Conservation (phyloP, 2,888 invertebrate genomes). For the Acleris emargana region DNA sequence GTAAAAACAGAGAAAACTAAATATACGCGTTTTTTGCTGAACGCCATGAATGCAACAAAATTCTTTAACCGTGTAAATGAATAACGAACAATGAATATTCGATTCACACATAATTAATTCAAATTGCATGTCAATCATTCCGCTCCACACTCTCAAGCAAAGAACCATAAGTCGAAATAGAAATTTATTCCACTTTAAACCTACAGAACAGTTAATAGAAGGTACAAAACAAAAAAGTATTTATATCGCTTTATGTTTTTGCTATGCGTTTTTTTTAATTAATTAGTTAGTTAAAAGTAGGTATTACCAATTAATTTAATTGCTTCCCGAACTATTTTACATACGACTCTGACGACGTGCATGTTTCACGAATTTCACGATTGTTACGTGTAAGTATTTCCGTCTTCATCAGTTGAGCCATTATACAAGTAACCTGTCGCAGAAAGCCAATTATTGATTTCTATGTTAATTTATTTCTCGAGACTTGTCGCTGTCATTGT, state of each 20-base stretch:
- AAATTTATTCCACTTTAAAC: too few relatives aligned
- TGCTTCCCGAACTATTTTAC: neutral
- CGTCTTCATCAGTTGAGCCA: neutral
- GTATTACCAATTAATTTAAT: neutral
- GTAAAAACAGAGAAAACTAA: too few relatives aligned
- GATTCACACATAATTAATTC: neutral
- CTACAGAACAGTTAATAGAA: too few relatives aligned
- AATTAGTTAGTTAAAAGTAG: neutral
- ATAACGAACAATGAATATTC: neutral
- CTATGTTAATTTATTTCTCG: too few relatives aligned
- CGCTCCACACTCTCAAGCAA: neutral
- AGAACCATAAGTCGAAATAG: too few relatives aligned
- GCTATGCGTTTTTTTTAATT: neutral
- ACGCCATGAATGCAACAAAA: neutral
- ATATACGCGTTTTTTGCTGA: too few relatives aligned
- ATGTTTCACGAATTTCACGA: neutral
- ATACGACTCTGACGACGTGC: neutral
- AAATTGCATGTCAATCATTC: neutral
- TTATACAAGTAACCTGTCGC: too few relatives aligned
- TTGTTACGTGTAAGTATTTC: neutral
- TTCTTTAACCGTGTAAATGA: neutral
- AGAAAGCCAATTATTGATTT: too few relatives aligned
- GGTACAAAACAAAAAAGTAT: too few relatives aligned
- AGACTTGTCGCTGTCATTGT: too few relatives aligned
- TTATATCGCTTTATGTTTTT: too few relatives aligned